Percentiles rank a stretch among this genome's conserved stretches.
Conservation (phyloP, 92 coral and sea anemone genomes). For the Heteractis magnifica region DNA sequence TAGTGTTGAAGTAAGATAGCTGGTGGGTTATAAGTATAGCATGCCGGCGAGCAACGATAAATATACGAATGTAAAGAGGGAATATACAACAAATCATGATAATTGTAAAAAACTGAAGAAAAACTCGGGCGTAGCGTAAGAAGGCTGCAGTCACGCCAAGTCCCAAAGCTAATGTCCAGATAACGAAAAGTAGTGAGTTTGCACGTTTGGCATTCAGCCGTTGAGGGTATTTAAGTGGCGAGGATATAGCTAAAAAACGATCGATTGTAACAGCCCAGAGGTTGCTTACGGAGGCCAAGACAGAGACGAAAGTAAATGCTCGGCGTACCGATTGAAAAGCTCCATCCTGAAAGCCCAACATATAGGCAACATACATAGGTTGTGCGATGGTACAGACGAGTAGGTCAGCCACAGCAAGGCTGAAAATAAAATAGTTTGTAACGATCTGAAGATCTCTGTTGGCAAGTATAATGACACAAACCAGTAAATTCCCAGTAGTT, state of each 20-base stretch:
- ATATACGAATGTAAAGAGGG: slow-evolving; percentile 78
- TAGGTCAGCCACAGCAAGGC: slow-evolving; percentile 89
- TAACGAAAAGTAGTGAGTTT: slow-evolving; percentile 38
- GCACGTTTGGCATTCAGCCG: slow-evolving; percentile 58
- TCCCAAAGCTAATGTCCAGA: slow-evolving; percentile 63
- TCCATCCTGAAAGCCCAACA: slow-evolving; percentile 52
- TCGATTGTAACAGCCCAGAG: slow-evolving; percentile 85
- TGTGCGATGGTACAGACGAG: slow-evolving; percentile 82
- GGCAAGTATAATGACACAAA: slow-evolving; percentile 56
- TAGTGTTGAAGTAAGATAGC: slow-evolving; percentile 48
- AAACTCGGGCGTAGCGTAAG: slow-evolving; percentile 19
- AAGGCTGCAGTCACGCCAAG: slow-evolving; percentile 67
- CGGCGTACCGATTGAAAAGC: slow-evolving; percentile 51
- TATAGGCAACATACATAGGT: slow-evolving; percentile 79
- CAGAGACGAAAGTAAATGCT: slow-evolving; percentile 74
- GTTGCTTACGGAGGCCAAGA: slow-evolving; percentile 87
- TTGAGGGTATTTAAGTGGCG: slow-evolving; percentile 69
- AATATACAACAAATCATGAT: slow-evolving; percentile 56
- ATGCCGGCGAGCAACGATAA: slow-evolving; percentile 79
- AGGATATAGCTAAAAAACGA: slow-evolving; percentile 78
- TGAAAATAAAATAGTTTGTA: slow-evolving; percentile 74
- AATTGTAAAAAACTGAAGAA: slow-evolving; percentile 57
- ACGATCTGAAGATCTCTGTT: slow-evolving; percentile 68
- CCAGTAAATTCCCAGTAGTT: slow-evolving; percentile 73
- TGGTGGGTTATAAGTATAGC: slow-evolving; percentile 71